Base-by-base conservation (phyloP, 2,888 invertebrate species). In the Cantharis flavilabris region DNA sequence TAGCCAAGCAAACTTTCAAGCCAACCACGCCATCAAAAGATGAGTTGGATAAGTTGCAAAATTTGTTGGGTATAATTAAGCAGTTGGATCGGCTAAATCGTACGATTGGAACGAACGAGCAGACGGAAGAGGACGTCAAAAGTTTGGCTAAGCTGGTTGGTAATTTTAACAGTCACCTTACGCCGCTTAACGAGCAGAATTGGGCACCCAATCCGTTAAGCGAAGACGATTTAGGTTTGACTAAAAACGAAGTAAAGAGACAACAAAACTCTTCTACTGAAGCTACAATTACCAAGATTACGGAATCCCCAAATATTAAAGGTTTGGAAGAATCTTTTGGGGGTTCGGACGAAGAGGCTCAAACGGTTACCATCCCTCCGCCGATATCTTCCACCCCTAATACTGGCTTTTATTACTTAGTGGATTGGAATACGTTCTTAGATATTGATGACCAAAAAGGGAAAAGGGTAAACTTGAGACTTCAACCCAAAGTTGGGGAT, bases 401-500 rank as follows among this genome's bases (percentile, higher is more conserved):
- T 83, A 95, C 93, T 77, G 96, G 96, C 0, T 93, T 96, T 81
- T 96, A 96, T 85, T 96, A 96, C 89, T 91, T 96, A 84, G 90
- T 95, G 9, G 96, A 96, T 85, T 96, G 96, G 95, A 96, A 96
- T 84, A 92, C 94, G 73, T 96, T 96, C 84, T 89, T 96, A 16
- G 95, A 96, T 88, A 95, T 96, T 3, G 96, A 96, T 11, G 92
- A 92, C 81, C 94, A 94, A 20, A 94, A 92, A 62, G 89, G 89
- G 13, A 91, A 91, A 49, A 92, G 94, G 88, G 94, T 96, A 0
- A 94, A 95, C 83, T 91, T 96, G 82, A 91, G 94, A 83, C 94
- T 96, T 83, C 93, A 94, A 82, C 96, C 96, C 0, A 95, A 94
- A 89, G 91, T 93, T 64, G 96, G 96, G 0, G 95, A 96, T 87